Percentiles rank a stretch among this genome's conserved stretches.
Evolutionary conservation across 2,888 invertebrate genomes (phyloP).

Genomic region (Rotaria magnacalcarata): DNA sequence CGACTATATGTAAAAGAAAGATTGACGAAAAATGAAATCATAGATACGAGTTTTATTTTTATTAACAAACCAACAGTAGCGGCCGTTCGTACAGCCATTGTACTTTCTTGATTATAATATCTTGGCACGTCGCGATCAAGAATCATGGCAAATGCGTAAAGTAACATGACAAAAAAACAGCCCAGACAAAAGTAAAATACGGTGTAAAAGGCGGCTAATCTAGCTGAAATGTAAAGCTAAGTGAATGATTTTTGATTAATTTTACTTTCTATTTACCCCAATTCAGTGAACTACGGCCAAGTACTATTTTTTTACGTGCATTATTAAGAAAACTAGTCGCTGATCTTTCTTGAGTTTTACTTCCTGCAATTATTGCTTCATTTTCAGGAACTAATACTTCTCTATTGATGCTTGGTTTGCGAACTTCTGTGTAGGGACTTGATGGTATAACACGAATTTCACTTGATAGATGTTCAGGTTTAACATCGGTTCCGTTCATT

Average conservation of each 20-base stretch:
- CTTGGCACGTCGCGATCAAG: neutral
- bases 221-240: neutral
- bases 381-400: neutral
- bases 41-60: neutral
- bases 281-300: neutral
- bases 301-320: neutral
- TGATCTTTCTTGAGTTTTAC: neutral
- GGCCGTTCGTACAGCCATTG: conserved; percentile 2
- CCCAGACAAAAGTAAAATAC: conserved; percentile 18
- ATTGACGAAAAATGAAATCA: too few species aligned
- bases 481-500: neutral
- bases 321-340: neutral
- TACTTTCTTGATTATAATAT: neutral
- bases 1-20: neutral
- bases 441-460: too few species aligned
- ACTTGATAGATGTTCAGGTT: too few species aligned
- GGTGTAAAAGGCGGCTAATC: neutral
- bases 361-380: neutral
- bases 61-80: neutral
- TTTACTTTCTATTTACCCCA: neutral
- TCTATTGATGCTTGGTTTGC: too few species aligned
- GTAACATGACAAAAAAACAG: neutral
- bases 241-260: neutral
- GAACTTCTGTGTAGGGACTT: too few species aligned
- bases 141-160: neutral